These are phyloP conservation scores for Aethina tumida DNA, from an alignment of 1,140 invertebrate species.

Conservation along the genomic window DNA sequence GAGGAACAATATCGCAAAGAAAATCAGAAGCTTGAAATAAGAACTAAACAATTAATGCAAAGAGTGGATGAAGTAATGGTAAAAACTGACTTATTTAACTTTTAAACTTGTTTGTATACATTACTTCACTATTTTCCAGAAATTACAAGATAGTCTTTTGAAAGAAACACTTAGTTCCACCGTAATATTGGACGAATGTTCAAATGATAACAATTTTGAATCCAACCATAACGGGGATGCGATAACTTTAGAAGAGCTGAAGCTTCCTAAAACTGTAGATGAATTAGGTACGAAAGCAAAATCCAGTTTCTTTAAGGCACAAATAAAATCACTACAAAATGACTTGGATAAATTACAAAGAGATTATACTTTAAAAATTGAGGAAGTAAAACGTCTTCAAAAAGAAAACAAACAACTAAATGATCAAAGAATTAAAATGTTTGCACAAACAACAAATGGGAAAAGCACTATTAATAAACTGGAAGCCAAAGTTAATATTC, in stretches of 20 bases:
- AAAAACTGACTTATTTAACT: conserved; percentile 4
- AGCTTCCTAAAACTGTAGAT: conserved; percentile 15
- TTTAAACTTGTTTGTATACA: background rate
- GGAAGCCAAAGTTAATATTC: conserved; percentile 33
- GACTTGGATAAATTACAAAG: conserved; percentile 4
- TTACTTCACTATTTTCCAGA: conserved; percentile 17
- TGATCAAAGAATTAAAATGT: conserved; percentile 36
- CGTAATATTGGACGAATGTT: conserved; percentile 7
- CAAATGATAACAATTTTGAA: conserved; percentile 8
- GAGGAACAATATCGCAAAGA: conserved; percentile 41
- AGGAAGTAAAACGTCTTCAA: conserved; percentile 36
- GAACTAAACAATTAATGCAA: conserved; percentile 38
- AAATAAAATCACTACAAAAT: conserved; percentile 35
- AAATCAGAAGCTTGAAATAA: conserved; percentile 40
- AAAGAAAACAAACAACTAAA: conserved; percentile 34
- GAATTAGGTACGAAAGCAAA: conserved; percentile 28
- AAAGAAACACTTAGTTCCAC: conserved; percentile 14
- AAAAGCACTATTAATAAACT: conserved; percentile 33
- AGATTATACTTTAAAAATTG: conserved; percentile 25
- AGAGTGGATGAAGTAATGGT: conserved; percentile 39
- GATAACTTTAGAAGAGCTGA: conserved; percentile 5
- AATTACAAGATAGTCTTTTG: conserved; percentile 24
- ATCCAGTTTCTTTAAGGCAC: conserved; percentile 35
- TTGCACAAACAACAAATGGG: conserved; percentile 29
- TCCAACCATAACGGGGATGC: background rate